Evolutionary conservation across 2,888 invertebrate species (phyloP).

Genomic region (Empis livida): DNA sequence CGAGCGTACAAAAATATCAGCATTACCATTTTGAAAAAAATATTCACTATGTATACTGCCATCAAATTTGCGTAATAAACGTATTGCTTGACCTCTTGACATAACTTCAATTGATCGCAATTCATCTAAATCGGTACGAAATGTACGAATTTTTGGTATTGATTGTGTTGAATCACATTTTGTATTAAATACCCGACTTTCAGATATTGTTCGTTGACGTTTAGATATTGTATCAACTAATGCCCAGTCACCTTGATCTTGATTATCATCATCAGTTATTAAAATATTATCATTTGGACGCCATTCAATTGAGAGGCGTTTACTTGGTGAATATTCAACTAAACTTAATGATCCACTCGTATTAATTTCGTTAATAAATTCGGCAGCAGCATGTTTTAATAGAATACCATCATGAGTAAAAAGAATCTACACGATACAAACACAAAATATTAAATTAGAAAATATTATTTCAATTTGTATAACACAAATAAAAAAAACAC

Average conservation of each 20-base stretch:
- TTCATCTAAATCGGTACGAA: conserved; percentile 47
- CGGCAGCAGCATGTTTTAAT: conserved; percentile 49
- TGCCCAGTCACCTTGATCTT: conserved; percentile 71
- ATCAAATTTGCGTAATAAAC: conserved; percentile 47
- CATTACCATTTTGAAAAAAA: conserved; percentile 79
- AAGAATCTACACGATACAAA: conserved; percentile 42
- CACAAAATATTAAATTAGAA: not conserved
- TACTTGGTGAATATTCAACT: conserved; percentile 24
- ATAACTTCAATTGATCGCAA: conserved; percentile 51
- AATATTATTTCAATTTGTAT: too few relatives aligned
- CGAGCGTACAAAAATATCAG: conserved; percentile 44
- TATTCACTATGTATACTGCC: conserved; percentile 53
- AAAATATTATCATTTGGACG: conserved; percentile 57
- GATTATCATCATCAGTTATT: conserved; percentile 60
- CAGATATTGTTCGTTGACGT: conserved; percentile 31
- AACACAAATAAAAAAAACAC: too few relatives aligned
- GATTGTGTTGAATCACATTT: conserved; percentile 20
- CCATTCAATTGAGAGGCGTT: conserved; percentile 66
- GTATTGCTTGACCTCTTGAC: conserved; percentile 41
- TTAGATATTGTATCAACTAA: conserved; percentile 55
- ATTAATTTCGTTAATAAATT: conserved; percentile 48
- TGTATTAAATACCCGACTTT: conserved; percentile 32
- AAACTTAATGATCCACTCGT: conserved; percentile 37
- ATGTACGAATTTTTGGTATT: conserved; percentile 32
- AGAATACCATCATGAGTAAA: conserved; percentile 72